Base-by-base conservation (phyloP, 2,888 invertebrate genomes). In the Himalopsyche japonica region DNA sequence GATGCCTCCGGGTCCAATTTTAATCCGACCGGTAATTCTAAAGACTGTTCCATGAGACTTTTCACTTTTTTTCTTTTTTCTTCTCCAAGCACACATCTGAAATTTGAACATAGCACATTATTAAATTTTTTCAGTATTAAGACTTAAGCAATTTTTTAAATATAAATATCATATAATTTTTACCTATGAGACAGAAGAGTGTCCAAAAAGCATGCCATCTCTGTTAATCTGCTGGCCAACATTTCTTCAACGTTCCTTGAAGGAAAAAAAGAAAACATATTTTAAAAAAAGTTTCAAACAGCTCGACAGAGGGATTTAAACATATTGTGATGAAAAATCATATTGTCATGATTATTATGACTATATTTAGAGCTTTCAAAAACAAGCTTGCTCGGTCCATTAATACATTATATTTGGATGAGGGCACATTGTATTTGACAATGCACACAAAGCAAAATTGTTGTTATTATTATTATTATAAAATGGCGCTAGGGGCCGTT, bases 181-280 rank as follows among this genome's bases (percentile, higher is more conserved):
- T 90, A 93, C 91, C 94, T 94, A 87, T 94, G 93, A 84, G 93
- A 93, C 32, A 95, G 89, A 48, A 95, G 89, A 84, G 94, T 94
- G 87, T 95, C 94, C 87, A 95, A 89, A 88, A 95, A 95, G 88
- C 92, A 92, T 0, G 95, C 94, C 85, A 95, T 89, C 87, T 95
- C 95, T 89, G 95, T 94, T 80, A 95, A 90, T 48, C 95, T 92
- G 5, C 91, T 91, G 32, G 94, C 93, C 76, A 95, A 89, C 83
- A 94, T 88, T 82, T 92, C 90, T 86, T 92, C 92, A 8, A 92
- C 89, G 87, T 92, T 92, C 57, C 92, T 92, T 88, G 86, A 91
- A 91, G 76, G n/a, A n/a, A n/a, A n/a, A 20, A 32, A 57, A 57
- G 57, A 57, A 57, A 57, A 20, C 20, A 20, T 57, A 43, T 15